Base-by-base conservation (phyloP, 1,140 invertebrate genomes). In the Anoplolepis gracilipes region DNA sequence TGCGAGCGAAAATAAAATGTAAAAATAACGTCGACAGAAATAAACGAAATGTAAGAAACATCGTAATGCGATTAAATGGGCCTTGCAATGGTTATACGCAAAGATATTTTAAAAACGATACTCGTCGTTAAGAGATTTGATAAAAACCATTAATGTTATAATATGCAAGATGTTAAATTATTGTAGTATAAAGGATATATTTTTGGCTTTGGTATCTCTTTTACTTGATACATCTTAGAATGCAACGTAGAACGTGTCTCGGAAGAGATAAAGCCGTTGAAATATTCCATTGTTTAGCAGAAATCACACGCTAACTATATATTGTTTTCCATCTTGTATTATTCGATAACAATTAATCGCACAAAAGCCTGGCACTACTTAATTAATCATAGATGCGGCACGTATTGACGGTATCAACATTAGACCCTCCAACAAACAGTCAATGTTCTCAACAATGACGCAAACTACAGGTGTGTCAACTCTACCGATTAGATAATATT, bases 391-490 rank as follows among this genome's bases (percentile, higher is more conserved):
- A 22, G n/a, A 2, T 49, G 13, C 3, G 42, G 25, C 10, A 16
- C 13, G 65, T 73, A 86, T 79, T 61, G 67, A 16, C 22, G 22
- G 6, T 77, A 85, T 86, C 69, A 46, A 49, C 7, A 30, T 73
- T 86, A 86, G 85, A 73, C 67, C 67, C 78, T 36, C 85, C 85
- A 49, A 62, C 25, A 42, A 78, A 11, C 19, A 62, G 3, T 53
- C 22, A 67, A 67, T 39, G n/a, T 49, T 19, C 49, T 72, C 22
- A 65, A 78, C 46, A 42, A 28, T 33, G 55, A 67, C 13, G n/a
- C 19, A 36, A 25, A 59, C 33, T 75, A 33, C 13, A 39, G 22
- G 22, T 25, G 30, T 22, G 16, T 59, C 1, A 62, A 2, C 49
- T 67, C 22, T 67, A 36, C 30, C 42, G 49, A 42, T 0, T 53